These are phyloP conservation scores for Athalia cordata DNA, from an alignment of 2,888 invertebrate genomes.

Conservation along the genomic window DNA sequence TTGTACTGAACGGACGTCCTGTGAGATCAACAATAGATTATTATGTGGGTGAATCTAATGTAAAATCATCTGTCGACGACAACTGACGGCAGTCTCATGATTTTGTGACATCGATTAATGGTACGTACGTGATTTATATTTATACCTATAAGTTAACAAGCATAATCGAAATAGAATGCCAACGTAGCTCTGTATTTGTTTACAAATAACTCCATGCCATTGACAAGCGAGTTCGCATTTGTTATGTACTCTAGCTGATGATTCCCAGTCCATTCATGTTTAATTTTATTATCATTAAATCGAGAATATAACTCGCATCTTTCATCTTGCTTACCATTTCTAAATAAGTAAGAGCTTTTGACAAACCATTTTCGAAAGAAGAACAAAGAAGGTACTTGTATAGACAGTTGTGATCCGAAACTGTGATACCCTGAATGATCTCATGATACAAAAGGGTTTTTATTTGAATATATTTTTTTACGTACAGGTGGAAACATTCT, in stretches of 20 bases:
- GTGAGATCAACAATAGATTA: not conserved
- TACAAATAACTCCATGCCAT: too few relatives aligned
- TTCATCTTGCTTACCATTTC: too few relatives aligned
- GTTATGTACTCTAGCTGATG: too few relatives aligned
- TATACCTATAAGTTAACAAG: not conserved
- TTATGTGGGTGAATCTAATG: not conserved
- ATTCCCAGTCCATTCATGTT: not conserved
- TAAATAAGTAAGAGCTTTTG: too few relatives aligned
- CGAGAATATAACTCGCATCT: too few relatives aligned
- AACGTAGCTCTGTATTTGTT: too few relatives aligned
- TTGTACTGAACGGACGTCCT: not conserved
- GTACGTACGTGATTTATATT: conserved; percentile 22
- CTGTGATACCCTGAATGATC: not conserved
- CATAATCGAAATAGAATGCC: too few relatives aligned
- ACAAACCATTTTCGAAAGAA: too few relatives aligned
- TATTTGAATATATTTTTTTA: not conserved
- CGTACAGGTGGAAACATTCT: conserved; percentile 5
- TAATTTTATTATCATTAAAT: too few relatives aligned
- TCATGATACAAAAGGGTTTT: not conserved
- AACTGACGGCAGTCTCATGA: not conserved
- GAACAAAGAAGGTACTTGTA: too few relatives aligned
- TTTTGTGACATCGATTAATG: conserved; percentile 25
- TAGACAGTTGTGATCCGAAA: not conserved
- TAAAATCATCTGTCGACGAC: not conserved
- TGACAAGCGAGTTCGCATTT: too few relatives aligned